Base-by-base conservation (phyloP, 2,797 vertebrate genomes). In the Mormyrus hasselquistii region DNA sequence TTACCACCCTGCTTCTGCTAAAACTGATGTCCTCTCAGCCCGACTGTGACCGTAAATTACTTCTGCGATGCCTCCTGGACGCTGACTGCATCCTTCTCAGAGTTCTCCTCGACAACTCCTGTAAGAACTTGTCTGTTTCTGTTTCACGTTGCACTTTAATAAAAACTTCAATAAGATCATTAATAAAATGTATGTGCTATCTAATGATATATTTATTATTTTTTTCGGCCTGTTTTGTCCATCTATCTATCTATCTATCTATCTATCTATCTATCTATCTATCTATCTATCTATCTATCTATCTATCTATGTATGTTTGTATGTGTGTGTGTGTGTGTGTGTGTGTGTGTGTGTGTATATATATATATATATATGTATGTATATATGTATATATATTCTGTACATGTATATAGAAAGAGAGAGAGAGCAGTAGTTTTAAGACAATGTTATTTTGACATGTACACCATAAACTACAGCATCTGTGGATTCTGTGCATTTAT, bases 11-110 rank as follows among this genome's bases (percentile, higher is more conserved):
- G 89, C 97, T 96, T 95, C 97, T 96, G 86, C 95, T 99, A 93
- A 97, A 96, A 94, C 95, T 99, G 91, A 94, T 98, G 91, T 96
- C 97, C 94, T 97, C 97, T 94, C 97, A 98, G 94, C 98, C 98
- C 0, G 94, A 92, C 92, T 95, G 92, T 94, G 97, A 96, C 94
- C 96, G 96, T 93, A 96, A 95, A 93, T 95, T 99, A 92, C 95
- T 99, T 88, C 94, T 99, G 93, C 96, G 93, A 94, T 96, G 95
- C 12, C 92, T 99, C 88, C 95, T 99, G 82, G 91, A 96, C 92
- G 91, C 90, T 88, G 96, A 98, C 91, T 98, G 97, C 92, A 94
- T 97, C 92, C 94, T 99, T 92, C 95, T 96, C 91, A 96, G 94
- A 94, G 95, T 96, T 91, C 95, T 99, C 92, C 92, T 99, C 93